A percentile compares a stretch with the other conserved stretches of the same genome.
Conservation (phyloP, 2,797 vertebrate genomes). For the Numenius phaeopus region DNA sequence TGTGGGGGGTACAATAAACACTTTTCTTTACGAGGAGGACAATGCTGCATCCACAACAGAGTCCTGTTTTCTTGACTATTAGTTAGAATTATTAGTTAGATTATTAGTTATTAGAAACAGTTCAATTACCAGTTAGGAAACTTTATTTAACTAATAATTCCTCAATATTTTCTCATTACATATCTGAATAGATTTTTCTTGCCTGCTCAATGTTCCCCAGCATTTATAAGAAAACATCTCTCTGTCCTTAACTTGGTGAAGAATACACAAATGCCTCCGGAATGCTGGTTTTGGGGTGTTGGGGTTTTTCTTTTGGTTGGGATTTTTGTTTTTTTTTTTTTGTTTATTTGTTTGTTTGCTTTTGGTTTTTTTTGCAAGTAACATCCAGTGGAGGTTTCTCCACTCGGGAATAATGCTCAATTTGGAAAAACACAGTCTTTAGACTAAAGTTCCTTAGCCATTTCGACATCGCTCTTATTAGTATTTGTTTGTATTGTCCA, state of each 20-base stretch:
- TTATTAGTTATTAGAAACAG: neutral
- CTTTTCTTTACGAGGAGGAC: neutral
- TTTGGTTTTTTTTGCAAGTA: neutral
- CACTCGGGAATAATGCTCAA: neutral
- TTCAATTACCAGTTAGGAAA: neutral
- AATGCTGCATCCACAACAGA: neutral
- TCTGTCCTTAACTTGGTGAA: neutral
- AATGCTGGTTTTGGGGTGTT: neutral
- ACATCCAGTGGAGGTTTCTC: neutral
- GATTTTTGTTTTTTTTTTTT: neutral
- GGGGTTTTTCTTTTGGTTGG: rapidly evolving
- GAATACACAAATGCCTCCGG: neutral
- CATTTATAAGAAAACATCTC: neutral
- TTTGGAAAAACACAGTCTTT: neutral
- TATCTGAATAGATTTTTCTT: neutral
- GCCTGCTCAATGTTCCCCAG: neutral
- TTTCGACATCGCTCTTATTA: neutral
- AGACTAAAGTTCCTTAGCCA: neutral
- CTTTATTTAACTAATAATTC: neutral
- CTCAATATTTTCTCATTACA: neutral
- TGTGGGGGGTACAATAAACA: neutral
- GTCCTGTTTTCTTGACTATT: neutral
- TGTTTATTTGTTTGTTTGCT: neutral
- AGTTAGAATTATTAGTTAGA: neutral
- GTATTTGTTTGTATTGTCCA: neutral